Evolutionary conservation across 35 echinoderm and acorn worm species (phyloP).

Genomic region (Diadema setosum): DNA sequence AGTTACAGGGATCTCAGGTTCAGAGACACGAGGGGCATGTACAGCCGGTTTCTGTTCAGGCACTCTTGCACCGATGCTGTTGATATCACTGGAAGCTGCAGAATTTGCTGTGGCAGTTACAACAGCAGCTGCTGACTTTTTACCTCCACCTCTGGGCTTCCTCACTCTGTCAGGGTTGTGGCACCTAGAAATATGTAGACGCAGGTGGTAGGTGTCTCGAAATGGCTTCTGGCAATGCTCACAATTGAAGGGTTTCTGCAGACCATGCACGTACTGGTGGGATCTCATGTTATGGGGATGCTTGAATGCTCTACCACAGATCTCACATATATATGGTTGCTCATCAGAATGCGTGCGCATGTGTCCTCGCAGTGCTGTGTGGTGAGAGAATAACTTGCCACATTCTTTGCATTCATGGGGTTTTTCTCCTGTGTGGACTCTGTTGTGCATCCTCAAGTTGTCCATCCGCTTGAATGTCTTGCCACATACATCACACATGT

Average conservation of each 20-base stretch:
- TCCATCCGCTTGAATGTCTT: slow-evolving; percentile 11
- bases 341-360: slow-evolving; percentile 15
- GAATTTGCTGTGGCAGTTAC: neutral
- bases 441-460: slow-evolving; percentile 32
- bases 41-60: neutral
- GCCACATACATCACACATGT: slow-evolving; percentile 25
- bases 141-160: neutral
- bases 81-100: neutral
- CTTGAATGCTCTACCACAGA: slow-evolving; percentile 22
- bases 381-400: neutral
- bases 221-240: slow-evolving; percentile 22
- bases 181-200: neutral
- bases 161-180: neutral
- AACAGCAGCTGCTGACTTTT: neutral
- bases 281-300: neutral
- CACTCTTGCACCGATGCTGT: no score
- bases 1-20: neutral
- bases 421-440: slow-evolving; percentile 43
- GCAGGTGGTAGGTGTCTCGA: neutral
- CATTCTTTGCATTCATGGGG: slow-evolving; percentile 41
- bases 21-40: neutral
- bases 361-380: neutral
- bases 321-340: slow-evolving; percentile 21
- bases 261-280: neutral
- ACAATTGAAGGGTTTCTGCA: slow-evolving; percentile 4